Conservation (phyloP, 2,888 invertebrate species). For the Rotaria socialis region DNA sequence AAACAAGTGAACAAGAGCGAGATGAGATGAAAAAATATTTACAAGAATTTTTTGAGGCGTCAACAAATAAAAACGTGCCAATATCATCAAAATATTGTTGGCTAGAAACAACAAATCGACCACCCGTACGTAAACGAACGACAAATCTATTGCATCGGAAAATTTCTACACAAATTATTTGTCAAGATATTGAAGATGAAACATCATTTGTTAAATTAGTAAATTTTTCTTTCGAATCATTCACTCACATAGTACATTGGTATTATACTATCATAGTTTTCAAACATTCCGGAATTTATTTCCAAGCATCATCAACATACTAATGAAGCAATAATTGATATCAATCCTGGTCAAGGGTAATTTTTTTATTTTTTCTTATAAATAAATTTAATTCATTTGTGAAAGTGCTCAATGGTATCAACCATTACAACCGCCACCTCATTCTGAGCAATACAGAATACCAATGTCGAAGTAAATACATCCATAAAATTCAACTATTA, state of each 20-base stretch:
- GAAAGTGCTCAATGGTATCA: neutral
- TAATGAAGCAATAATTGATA: neutral
- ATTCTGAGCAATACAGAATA: neutral
- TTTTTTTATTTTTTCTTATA: neutral
- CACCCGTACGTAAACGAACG: neutral
- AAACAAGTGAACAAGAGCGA: neutral
- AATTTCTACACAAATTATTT: neutral
- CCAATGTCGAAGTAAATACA: neutral
- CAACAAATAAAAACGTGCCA: neutral
- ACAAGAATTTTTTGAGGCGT: neutral
- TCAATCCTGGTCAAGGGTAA: neutral
- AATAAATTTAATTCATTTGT: neutral
- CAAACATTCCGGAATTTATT: neutral
- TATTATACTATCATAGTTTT: neutral
- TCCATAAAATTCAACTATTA: too few relatives aligned
- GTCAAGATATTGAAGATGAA: slow-evolving; percentile 19
- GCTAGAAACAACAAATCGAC: neutral
- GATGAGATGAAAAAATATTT: neutral
- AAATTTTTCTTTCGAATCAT: neutral
- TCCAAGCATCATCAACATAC: neutral
- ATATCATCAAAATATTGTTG: neutral
- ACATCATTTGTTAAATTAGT: slow-evolving; percentile 5
- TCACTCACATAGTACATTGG: too few relatives aligned
- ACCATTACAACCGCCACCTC: slow-evolving; percentile 11
- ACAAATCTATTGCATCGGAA: neutral